Conservation (phyloP, 2,888 invertebrate species). For the Andrena chrysosceles region DNA sequence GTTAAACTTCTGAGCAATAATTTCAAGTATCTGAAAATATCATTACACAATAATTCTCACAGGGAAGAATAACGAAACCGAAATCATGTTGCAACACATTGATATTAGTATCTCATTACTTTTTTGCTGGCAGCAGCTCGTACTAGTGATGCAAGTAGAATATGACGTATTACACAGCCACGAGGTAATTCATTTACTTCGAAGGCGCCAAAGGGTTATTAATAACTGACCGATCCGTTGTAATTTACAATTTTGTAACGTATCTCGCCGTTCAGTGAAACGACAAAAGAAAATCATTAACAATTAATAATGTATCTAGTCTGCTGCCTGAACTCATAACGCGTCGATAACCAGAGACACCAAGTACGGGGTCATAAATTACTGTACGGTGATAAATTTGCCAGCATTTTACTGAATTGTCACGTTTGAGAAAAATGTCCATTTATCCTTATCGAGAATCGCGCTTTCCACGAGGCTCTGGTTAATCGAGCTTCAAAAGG, state of each 20-base stretch:
- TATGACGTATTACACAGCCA: constrained; percentile 44
- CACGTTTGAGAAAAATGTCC: constrained; percentile 36
- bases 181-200: constrained; percentile 50
- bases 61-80: neutral
- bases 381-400: constrained; percentile 46
- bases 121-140: constrained; percentile 34
- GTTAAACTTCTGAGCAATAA: neutral
- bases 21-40: neutral
- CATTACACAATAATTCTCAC: neutral
- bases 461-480: constrained; percentile 19
- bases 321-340: constrained; percentile 36
- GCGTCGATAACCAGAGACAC: constrained; percentile 49
- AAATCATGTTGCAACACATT: constrained; percentile 28
- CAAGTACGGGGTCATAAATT: constrained; percentile 46
- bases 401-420: constrained; percentile 44
- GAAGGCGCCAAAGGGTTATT: constrained; percentile 31
- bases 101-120: constrained; percentile 38
- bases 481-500: constrained; percentile 47
- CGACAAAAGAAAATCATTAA: constrained; percentile 51
- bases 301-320: constrained; percentile 45
- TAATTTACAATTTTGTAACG: constrained; percentile 53
- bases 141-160: constrained; percentile 26
- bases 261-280: constrained; percentile 11
- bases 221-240: constrained; percentile 40
- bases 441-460: constrained; percentile 33